Percentiles rank a stretch among this genome's conserved stretches.
These are phyloP conservation scores for Callyntrura guangdongensis DNA, from an alignment of 2,888 invertebrate genomes.

Conservation along the genomic window DNA sequence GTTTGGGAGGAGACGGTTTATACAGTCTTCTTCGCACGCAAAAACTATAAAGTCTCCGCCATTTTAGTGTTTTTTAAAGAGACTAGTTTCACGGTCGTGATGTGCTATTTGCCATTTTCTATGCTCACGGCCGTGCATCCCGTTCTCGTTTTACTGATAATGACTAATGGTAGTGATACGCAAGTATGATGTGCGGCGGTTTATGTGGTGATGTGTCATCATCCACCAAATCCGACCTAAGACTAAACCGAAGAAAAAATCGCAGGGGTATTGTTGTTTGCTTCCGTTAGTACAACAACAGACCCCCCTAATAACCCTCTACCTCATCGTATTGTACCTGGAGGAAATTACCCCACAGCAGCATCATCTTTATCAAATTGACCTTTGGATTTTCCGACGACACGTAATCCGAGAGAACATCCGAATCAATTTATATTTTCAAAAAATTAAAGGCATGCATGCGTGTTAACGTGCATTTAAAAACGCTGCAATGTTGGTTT, in stretches of 20 bases:
- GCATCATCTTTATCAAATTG: slow-evolving; percentile 42
- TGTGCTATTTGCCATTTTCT: background rate
- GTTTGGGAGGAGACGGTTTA: too few species aligned
- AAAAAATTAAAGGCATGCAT: background rate
- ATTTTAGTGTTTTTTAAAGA: background rate
- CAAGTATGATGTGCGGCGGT: slow-evolving; percentile 46
- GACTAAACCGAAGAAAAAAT: background rate
- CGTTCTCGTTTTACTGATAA: background rate
- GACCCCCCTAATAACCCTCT: background rate
- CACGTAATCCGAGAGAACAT: slow-evolving; percentile 65
- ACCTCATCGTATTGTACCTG: background rate
- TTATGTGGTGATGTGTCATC: slow-evolving; percentile 46
- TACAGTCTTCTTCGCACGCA: background rate
- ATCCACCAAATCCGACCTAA: slow-evolving; percentile 35
- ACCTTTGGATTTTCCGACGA: slow-evolving; percentile 58
- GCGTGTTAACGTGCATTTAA: background rate
- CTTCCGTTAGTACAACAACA: background rate
- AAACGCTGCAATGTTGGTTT: background rate
- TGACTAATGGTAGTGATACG: background rate
- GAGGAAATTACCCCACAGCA: background rate
- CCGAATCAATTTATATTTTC: slow-evolving; percentile 9
- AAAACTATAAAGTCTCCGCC: background rate
- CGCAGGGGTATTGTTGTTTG: slow-evolving; percentile 10
- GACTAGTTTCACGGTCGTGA: background rate
- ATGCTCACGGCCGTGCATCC: background rate